A percentile compares a stretch with the other conserved stretches of the same genome.
These are phyloP conservation scores for Cancer borealis DNA, from an alignment of 2,888 invertebrate genomes.

Conservation along the genomic window DNA sequence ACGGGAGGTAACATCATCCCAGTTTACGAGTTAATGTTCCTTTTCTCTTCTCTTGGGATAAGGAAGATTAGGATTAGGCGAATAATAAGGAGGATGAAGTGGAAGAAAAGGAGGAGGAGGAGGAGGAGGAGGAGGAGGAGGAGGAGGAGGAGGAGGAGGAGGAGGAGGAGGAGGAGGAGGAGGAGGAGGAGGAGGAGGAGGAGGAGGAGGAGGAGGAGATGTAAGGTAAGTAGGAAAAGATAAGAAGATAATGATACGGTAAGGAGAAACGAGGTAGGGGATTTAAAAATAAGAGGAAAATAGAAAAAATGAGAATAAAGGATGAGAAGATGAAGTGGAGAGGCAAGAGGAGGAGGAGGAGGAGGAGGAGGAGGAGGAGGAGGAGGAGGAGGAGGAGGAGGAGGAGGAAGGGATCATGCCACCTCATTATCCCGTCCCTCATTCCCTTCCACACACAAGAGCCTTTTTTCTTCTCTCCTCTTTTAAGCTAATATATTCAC, in stretches of 20 bases:
- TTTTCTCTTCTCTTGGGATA: not conserved
- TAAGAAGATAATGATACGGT: too few relatives aligned
- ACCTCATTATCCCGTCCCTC: not conserved
- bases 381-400: not conserved
- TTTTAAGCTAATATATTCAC: not conserved
- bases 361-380: not conserved
- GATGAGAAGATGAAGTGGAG: not conserved
- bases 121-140: not conserved
- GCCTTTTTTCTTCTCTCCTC: not conserved
- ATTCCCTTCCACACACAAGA: constrained; percentile 1
- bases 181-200: not conserved
- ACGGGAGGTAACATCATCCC: not conserved
- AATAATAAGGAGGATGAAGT: not conserved
- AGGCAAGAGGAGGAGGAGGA: not conserved
- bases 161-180: too few relatives aligned
- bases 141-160: not conserved
- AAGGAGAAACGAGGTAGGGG: not conserved
- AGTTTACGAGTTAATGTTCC: not conserved
- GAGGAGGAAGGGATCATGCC: not conserved
- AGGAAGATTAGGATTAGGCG: not conserved
- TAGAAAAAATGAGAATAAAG: too few relatives aligned
- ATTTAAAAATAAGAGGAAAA: not conserved
- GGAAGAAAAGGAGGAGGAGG: not conserved
- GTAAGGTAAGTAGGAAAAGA: not conserved
- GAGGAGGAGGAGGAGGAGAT: not conserved